Evolutionary conservation across 2,888 invertebrate species (phyloP), one percentile per base, ranked within the genome.

Genomic region (Cephus pulcher): DNA sequence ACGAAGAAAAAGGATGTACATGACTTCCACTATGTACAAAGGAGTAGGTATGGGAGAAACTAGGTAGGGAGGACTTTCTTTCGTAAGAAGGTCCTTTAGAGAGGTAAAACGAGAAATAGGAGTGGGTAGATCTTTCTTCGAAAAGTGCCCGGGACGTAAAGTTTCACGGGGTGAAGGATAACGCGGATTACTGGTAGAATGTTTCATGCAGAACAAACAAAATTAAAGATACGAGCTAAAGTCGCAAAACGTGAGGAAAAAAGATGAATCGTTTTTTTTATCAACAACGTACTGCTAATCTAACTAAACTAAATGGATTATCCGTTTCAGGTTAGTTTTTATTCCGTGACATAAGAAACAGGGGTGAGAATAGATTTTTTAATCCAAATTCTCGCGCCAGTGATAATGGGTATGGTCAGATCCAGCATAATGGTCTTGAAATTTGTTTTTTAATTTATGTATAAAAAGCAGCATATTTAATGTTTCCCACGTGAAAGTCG

Each of bases 141-240:
- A 56, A 56, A 56, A 56, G 23, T 56, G 56, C 23, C 56, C 23
- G 23, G 69, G 68, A 75, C 70, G 56, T 75, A 76, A 75, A 79
- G 76, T 75, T 76, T 73, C 69, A 79, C 74, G 77, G 78, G 78
- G 33, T 34, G 74, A 69, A 74, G 56, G 40, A 78, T 76, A 71
- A 78, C 74, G 70, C 33, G 74, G 56, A 30, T 74, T 71, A 35
- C 79, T 33, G 56, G 74, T 56, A 69, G 76, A 74, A 76, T 73
- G 75, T 70, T 79, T 75, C 75, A 75, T 80, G 73, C 74, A 80
- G 76, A 78, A 70, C 71, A 70, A 74, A 40, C 30, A 40, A 56
- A 56, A 37, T 30, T 33, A 69, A 75, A 35, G 40, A 78, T 56
- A 76, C 79, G 77, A 77, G 35, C 23, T 23, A 23, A 56, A 23